Evolutionary conservation across 2,797 vertebrate genomes (phyloP).

Genomic region (Stomatorhinus walkeri): DNA sequence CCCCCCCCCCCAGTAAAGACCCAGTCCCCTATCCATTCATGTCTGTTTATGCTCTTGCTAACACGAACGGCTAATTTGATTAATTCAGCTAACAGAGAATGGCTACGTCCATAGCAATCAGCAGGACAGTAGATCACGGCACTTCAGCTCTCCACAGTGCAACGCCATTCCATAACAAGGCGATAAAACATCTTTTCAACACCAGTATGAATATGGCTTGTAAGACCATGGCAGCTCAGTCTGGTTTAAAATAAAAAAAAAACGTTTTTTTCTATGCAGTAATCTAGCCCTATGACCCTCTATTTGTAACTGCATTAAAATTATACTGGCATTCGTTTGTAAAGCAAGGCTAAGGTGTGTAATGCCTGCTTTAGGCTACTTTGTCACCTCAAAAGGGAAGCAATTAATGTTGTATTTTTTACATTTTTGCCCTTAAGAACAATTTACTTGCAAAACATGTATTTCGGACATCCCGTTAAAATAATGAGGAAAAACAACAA

Average conservation of each 20-base stretch:
- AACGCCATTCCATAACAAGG: background rate
- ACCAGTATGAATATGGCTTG: background rate
- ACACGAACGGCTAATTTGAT: background rate
- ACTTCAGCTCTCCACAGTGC: background rate
- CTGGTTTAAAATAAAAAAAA: background rate
- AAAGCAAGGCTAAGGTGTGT: background rate
- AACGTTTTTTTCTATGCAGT: background rate
- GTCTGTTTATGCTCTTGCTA: background rate
- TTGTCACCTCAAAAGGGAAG: background rate
- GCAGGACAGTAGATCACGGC: background rate
- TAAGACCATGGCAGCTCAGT: background rate
- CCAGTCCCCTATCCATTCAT: background rate
- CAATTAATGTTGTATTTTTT: background rate
- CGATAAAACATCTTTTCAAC: background rate
- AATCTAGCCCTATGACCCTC: background rate
- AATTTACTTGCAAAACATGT: background rate
- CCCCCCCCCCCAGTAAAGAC: background rate
- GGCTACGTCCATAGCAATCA: background rate
- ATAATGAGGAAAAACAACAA: background rate
- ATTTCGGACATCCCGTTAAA: background rate
- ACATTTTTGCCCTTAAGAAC: background rate
- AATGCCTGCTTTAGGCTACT: background rate
- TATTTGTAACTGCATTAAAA: background rate
- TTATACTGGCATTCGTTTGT: background rate
- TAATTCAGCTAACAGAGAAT: background rate